These are phyloP conservation scores for Carapus acus DNA, from an alignment of 2,797 vertebrate genomes.

Conservation along the genomic window DNA sequence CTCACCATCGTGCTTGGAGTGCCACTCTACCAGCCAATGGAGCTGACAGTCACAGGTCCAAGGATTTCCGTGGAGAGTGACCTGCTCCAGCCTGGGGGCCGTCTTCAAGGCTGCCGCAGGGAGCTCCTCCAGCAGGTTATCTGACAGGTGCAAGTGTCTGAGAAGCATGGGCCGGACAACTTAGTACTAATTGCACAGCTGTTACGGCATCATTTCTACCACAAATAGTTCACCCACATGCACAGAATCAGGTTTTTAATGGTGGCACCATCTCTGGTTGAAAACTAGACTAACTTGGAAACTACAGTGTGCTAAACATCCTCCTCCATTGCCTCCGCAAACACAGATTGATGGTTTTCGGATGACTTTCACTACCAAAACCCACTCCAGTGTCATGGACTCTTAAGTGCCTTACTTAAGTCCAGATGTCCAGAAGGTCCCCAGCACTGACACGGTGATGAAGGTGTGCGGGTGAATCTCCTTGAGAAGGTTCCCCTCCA, in stretches of 20 bases:
- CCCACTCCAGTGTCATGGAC: neutral
- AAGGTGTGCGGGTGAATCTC: constrained; percentile 77
- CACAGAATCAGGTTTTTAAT: no score
- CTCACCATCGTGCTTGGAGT: constrained; percentile 65
- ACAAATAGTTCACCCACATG: no score
- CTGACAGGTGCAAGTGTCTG: constrained; percentile 74
- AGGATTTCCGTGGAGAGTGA: constrained; percentile 74
- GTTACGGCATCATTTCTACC: no score
- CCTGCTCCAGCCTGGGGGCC: constrained; percentile 65
- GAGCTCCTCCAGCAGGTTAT: constrained; percentile 71
- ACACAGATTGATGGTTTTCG: neutral
- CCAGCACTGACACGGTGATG: constrained; percentile 73
- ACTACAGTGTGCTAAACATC: no score
- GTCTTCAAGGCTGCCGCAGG: constrained; percentile 58
- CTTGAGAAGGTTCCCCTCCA: constrained; percentile 74
- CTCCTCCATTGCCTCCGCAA: no score
- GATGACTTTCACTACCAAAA: neutral
- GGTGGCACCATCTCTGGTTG: neutral
- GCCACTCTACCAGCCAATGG: constrained; percentile 74
- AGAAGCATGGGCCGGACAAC: no score
- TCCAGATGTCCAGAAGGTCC: constrained; percentile 74
- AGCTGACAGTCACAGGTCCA: constrained; percentile 78
- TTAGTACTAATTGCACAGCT: neutral
- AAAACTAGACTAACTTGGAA: no score
- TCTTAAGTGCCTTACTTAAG: constrained; percentile 61